Percentiles rank a stretch among this genome's conserved stretches.
These are phyloP conservation scores for Saccopteryx bilineata DNA, from an alignment of 2,113 vertebrate genomes.

Conservation along the genomic window DNA sequence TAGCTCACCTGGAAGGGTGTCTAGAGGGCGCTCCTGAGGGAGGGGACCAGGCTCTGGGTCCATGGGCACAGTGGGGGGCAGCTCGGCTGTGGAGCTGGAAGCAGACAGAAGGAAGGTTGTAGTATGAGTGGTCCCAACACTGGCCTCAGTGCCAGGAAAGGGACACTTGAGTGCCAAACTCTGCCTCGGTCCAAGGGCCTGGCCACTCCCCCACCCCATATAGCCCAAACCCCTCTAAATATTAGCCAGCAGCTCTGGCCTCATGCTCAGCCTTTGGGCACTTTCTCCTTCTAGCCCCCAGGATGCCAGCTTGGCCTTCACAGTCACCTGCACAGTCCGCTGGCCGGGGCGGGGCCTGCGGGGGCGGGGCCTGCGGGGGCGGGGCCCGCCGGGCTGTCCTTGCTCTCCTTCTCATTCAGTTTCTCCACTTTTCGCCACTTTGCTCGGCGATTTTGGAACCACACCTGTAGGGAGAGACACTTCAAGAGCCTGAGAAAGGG, in stretches of 20 bases:
- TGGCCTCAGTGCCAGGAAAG: not conserved
- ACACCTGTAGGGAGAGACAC: slow-evolving; percentile 89
- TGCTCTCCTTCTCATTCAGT: slow-evolving; percentile 82
- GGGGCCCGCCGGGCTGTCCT: slow-evolving; percentile 29
- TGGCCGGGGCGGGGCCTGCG: rapidly evolving
- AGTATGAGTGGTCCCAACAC: not conserved
- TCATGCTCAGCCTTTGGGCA: not conserved
- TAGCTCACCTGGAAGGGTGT: slow-evolving; percentile 62
- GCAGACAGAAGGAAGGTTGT: not conserved
- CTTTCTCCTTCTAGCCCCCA: not conserved
- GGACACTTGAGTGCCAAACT: not conserved
- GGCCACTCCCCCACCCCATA: not conserved
- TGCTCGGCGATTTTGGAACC: slow-evolving; percentile 98
- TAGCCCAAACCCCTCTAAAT: not conserved
- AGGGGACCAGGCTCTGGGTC: not conserved
- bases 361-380: not conserved
- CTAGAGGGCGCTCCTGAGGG: slow-evolving; percentile 19
- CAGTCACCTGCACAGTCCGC: not conserved
- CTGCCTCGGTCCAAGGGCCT: not conserved
- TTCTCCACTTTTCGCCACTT: slow-evolving; percentile 94
- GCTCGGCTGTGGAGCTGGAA: slow-evolving; percentile 39
- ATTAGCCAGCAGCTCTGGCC: not conserved
- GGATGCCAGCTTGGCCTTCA: not conserved
- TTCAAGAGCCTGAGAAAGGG: not conserved
- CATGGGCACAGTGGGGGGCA: rapidly evolving